A percentile compares a stretch with the other conserved stretches of the same genome.
Evolutionary conservation across 2,113 vertebrate genomes (phyloP).

Genomic region (Desmodus rotundus): DNA sequence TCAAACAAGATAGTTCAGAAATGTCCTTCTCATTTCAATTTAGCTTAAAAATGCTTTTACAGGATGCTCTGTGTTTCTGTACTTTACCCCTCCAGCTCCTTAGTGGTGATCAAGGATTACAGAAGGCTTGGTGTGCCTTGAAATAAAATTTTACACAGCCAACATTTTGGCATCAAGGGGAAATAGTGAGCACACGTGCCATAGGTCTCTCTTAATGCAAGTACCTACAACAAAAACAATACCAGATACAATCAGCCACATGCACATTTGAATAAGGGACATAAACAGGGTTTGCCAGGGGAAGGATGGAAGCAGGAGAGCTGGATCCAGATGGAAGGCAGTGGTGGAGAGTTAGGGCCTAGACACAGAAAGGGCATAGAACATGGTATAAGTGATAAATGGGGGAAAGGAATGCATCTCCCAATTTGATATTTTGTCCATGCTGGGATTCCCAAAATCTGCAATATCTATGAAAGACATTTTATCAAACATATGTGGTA

Average conservation of each 20-base stretch:
- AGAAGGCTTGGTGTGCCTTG: background rate
- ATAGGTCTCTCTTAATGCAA: background rate
- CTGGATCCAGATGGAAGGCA: background rate
- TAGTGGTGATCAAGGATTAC: background rate
- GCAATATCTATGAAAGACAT: background rate
- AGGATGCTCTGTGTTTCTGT: background rate
- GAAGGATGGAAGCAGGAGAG: background rate
- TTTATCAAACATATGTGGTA: background rate
- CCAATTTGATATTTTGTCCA: background rate
- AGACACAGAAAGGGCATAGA: background rate
- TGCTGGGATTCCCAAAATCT: background rate
- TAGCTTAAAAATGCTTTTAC: slow-evolving; percentile 3
- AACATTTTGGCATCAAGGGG: background rate
- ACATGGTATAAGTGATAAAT: background rate
- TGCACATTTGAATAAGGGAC: background rate
- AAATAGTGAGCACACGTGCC: background rate
- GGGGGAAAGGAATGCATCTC: background rate
- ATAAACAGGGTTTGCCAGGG: background rate
- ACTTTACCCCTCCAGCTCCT: background rate
- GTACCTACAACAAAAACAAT: background rate
- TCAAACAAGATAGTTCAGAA: slow-evolving; percentile 14
- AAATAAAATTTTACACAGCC: background rate
- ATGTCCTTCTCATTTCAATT: slow-evolving; percentile 16
- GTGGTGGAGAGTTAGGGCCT: background rate
- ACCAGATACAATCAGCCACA: background rate